Base-by-base conservation (phyloP, 1,140 invertebrate genomes). In the Geopemphigus sp. region DNA sequence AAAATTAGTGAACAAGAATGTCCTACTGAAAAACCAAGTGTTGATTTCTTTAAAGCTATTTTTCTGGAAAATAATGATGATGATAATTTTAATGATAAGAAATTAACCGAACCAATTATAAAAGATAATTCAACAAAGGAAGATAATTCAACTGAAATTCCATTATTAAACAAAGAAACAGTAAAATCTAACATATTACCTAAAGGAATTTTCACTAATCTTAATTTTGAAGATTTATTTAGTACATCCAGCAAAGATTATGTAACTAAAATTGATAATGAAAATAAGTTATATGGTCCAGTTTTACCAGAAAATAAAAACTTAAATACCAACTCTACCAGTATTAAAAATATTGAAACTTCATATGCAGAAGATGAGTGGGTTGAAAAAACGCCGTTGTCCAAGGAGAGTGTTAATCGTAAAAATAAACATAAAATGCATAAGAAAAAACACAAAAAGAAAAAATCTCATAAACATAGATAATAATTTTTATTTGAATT, bases 141-240 rank as follows among this genome's bases (percentile, higher is more conserved):
- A n/a, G 24, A 12, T 39, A 0, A 3, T 57, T 22, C 14, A 14
- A 24, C 26, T 4, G 12, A 70, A 22, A 45, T 15, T 12, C 15
- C 10, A 15, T 32, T 29, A 14, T 26, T 26, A 19, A 54, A 24
- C 5, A 57, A 72, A 70, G 56, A 76, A 19, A 24, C 15, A 15
- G 3, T 19, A 45, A n/a, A 76, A 80, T 24, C 50, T 14, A 56
- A 6, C 50, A 12, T 22, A n/a, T 15, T 4, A 4, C 63, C 17
- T 17, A 81, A 72, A 70, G 80, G 80, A 50, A 72, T 81, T n/a
- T 81, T 81, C 26, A 54, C 80, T 14, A 81, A 81, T 61, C 50
- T 81, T 45, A 26, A 81, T 50, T 70, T 81, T 70, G 80, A 61
- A 14, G 24, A 70, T 45, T 81, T 81, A 59, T 68, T 70, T 29